These are phyloP conservation scores for Centropus bengalensis DNA, from an alignment of 2,113 vertebrate species.

Conservation along the genomic window DNA sequence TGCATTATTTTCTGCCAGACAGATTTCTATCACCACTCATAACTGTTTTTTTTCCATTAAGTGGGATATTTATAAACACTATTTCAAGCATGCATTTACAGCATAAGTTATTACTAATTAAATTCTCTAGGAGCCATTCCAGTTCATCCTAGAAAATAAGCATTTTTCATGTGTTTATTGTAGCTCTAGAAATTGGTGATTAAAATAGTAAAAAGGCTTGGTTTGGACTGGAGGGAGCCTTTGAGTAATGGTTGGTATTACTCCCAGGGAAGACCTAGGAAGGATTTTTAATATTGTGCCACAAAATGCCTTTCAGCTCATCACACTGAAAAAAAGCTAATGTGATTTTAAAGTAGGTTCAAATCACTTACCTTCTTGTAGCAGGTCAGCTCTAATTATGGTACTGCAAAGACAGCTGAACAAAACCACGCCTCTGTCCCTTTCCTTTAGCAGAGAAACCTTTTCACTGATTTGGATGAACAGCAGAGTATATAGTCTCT, in stretches of 20 bases:
- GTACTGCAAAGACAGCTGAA: not conserved
- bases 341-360: not conserved
- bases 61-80: constrained; percentile 52
- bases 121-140: not conserved
- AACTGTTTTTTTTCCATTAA: constrained; percentile 9
- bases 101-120: constrained; percentile 10
- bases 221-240: not conserved
- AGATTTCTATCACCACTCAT: constrained; percentile 33
- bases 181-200: not conserved
- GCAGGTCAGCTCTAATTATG: not conserved
- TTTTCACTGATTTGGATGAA: not conserved
- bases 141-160: not conserved
- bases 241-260: not conserved
- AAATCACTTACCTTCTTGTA: not conserved
- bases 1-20: constrained; percentile 3
- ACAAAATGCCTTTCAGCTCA: not conserved
- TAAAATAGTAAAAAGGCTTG: not conserved
- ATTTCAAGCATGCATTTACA: not conserved
- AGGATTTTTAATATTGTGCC: not conserved
- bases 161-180: not conserved
- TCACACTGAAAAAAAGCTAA: not conserved
- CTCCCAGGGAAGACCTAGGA: not conserved
- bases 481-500: not conserved
- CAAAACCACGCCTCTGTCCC: not conserved
- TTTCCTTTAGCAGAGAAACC: not conserved